Conservation (phyloP, 2,797 vertebrate genomes). For the Melanotaenia boesemani region DNA sequence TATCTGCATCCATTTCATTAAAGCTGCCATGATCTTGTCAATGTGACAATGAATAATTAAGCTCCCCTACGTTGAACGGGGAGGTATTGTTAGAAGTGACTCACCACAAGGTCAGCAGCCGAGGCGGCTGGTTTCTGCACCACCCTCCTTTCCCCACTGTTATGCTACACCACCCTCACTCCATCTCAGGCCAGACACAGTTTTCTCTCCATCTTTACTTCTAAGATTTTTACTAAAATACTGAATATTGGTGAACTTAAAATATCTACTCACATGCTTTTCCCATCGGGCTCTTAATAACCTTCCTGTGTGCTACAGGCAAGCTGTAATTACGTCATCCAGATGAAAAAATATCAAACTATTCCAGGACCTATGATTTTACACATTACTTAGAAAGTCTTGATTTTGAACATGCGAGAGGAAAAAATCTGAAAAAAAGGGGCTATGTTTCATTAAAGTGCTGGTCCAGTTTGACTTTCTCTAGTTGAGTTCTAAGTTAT, state of each 20-base stretch:
- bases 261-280: not conserved
- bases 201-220: not conserved
- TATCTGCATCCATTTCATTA: constrained; percentile 15
- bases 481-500: constrained; percentile 12
- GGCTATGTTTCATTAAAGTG: not conserved
- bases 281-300: too few species aligned
- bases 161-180: not conserved
- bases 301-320: not conserved
- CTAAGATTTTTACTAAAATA: not conserved
- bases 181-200: not conserved
- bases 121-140: constrained; percentile 7
- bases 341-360: not conserved
- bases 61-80: not conserved
- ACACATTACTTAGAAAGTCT: not conserved
- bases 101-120: constrained; percentile 1
- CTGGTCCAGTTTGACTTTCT: constrained; percentile 31
- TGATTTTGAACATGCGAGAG: constrained; percentile 1
- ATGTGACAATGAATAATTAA: constrained; percentile 36
- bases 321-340: not conserved
- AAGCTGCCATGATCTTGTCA: constrained; percentile 3
- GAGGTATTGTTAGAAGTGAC: not conserved
- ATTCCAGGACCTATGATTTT: not conserved
- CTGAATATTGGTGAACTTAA: not conserved
- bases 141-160: constrained; percentile 34
- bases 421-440: not conserved